Evolutionary conservation across 2,113 vertebrate species (phyloP), one percentile per base, ranked within the genome.

Genomic region (Hemibagrus wyckioides): DNA sequence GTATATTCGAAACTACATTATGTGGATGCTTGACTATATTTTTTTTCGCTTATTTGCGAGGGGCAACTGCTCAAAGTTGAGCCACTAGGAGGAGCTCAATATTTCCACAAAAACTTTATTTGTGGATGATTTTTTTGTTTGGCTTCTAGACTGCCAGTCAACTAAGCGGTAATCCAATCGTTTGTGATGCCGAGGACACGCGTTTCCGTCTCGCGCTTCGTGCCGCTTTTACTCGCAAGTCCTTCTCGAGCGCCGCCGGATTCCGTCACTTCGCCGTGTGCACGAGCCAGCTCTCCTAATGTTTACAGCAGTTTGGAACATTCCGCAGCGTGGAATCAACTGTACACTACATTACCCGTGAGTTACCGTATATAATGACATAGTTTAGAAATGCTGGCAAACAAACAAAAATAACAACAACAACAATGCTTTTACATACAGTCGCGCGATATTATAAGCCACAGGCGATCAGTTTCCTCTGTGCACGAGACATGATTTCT

Each of bases 81-180:
- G 48, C 80, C 89, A 63, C 86, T 83, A 83, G 89, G 76, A 57
- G 87, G 89, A 54, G 89, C 87, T 85, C 65, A 57, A 63, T n/a
- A 61, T 87, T 52, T 77, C 54, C 85, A 36, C 30, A 76, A n/a
- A 63, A 90, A 83, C 69, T 79, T 86, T 85, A 13, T 82, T 88
- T 65, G 67, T 87, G 85, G 63, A 85, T 48, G 41, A 11, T 23
- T 81, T 86, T 14, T 81, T 86, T 85, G 73, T 90, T 89, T 88
- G 75, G 80, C 79, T 89, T 61, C 30, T 83, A 23, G 71, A 28
- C 85, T 88, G 82, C 71, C 86, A 56, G 50, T 86, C 65, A 89
- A 65, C 39, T 6, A 48, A n/a, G 25, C 36, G 28, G 19, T 54
- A 57, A 84, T 86, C 79, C 80, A 84, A 81, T 82, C 54, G 48